Percentiles rank a stretch among this genome's conserved stretches.
Evolutionary conservation across 1,140 invertebrate species (phyloP).

Genomic region (Macrobrachium nipponense): DNA sequence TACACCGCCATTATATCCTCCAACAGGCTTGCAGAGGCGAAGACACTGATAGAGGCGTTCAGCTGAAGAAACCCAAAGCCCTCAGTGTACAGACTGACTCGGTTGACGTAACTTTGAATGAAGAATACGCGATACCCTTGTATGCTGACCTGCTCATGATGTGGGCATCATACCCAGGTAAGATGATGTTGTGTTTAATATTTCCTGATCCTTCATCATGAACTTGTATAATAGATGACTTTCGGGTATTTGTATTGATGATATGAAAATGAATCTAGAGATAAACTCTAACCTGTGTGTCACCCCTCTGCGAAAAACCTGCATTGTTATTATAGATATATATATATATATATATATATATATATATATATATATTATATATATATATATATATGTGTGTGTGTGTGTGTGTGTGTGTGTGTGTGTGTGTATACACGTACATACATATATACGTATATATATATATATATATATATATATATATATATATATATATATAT

Average conservation of each 20-base stretch:
- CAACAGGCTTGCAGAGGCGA: conserved; percentile 64
- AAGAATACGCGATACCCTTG: conserved; percentile 46
- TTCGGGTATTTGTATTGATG: too few relatives aligned
- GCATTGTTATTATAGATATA: neutral
- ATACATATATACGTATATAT: neutral
- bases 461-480: neutral
- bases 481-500: neutral
- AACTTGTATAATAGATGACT: too few relatives aligned
- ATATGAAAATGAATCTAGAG: too few relatives aligned
- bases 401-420: neutral
- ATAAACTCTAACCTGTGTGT: too few relatives aligned
- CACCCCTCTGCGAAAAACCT: too few relatives aligned
- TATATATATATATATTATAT: neutral
- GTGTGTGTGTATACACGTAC: neutral
- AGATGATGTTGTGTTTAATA: neutral
- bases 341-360: neutral
- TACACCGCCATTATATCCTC: too few relatives aligned
- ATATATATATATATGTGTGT: neutral
- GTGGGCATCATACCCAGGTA: conserved; percentile 42
- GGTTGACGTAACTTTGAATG: neutral
- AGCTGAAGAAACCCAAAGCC: conserved; percentile 16
- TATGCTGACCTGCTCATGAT: conserved; percentile 61
- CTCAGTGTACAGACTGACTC: conserved; percentile 38
- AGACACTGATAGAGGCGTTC: conserved; percentile 60
- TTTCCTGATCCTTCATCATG: too few relatives aligned